Evolutionary conservation across 2,113 vertebrate species (phyloP).

Genomic region (Podarcis muralis): DNA sequence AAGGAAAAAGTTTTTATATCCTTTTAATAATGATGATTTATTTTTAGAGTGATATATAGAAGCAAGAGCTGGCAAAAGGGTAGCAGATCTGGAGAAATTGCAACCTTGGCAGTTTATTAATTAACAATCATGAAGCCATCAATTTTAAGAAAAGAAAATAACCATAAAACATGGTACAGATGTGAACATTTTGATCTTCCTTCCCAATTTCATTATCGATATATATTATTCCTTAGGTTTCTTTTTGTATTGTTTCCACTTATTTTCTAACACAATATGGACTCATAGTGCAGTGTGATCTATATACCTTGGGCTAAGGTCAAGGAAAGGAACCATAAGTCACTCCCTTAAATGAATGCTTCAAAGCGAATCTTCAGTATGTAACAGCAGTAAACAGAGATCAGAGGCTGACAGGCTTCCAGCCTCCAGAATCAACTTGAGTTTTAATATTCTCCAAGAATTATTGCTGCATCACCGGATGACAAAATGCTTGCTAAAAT

Average conservation of each 20-base stretch:
- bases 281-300: conserved; percentile 72
- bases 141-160: conserved; percentile 36
- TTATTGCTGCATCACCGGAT: conserved; percentile 47
- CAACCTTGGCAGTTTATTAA: conserved; percentile 49
- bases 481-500: conserved; percentile 58
- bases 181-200: conserved; percentile 37
- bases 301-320: conserved; percentile 79
- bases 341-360: conserved; percentile 79
- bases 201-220: conserved; percentile 54
- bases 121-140: conserved; percentile 35
- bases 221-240: conserved; percentile 35
- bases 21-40: conserved; percentile 77
- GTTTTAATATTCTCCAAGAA: conserved; percentile 64
- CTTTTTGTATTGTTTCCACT: conserved; percentile 18
- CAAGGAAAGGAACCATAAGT: conserved; percentile 80
- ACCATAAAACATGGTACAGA: conserved; percentile 29
- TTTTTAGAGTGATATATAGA: conserved; percentile 73
- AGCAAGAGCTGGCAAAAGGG: conserved; percentile 61
- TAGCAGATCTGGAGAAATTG: conserved; percentile 63
- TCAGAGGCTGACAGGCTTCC: conserved; percentile 73
- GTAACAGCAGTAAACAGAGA: conserved; percentile 77
- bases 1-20: conserved; percentile 76
- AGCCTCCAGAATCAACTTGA: conserved; percentile 70
- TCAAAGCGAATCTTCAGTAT: conserved; percentile 79
- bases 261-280: conserved; percentile 61